Evolutionary conservation across 2,888 invertebrate genomes (phyloP).

Genomic region (Celastrina argiolus): DNA sequence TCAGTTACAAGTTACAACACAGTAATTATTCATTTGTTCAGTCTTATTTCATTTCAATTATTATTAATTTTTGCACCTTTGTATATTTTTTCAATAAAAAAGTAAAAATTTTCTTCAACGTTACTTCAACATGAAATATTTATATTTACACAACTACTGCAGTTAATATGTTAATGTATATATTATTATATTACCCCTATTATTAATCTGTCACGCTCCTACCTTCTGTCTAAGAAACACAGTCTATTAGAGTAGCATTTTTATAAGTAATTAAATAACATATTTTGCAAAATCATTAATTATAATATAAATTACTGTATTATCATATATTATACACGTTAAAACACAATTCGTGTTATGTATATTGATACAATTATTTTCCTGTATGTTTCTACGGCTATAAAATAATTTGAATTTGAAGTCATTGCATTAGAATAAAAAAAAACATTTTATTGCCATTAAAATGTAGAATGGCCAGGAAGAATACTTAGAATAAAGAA

Average conservation of each 20-base stretch:
- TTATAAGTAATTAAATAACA: background rate
- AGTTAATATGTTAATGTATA: background rate
- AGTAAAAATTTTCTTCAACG: no score
- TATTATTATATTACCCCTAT: background rate
- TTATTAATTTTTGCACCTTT: no score
- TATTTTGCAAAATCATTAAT: constrained; percentile 1
- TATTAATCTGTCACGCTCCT: background rate
- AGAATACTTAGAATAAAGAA: background rate
- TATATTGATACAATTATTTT: constrained; percentile 3
- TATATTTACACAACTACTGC: background rate
- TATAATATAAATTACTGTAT: constrained; percentile 14
- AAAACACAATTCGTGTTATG: constrained; percentile 1
- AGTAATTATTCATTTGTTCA: no score
- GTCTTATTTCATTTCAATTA: no score
- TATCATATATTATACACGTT: constrained; percentile 4
- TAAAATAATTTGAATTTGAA: background rate
- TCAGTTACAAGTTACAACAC: no score
- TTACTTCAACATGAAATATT: background rate
- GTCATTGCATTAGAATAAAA: background rate
- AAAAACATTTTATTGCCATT: background rate
- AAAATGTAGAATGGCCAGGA: background rate
- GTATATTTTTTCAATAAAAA: no score
- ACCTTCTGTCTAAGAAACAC: background rate
- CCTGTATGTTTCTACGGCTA: background rate
- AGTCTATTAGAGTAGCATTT: constrained; percentile 24